Evolutionary conservation across 2,797 vertebrate genomes (phyloP).

Genomic region (Tangara arthus): DNA sequence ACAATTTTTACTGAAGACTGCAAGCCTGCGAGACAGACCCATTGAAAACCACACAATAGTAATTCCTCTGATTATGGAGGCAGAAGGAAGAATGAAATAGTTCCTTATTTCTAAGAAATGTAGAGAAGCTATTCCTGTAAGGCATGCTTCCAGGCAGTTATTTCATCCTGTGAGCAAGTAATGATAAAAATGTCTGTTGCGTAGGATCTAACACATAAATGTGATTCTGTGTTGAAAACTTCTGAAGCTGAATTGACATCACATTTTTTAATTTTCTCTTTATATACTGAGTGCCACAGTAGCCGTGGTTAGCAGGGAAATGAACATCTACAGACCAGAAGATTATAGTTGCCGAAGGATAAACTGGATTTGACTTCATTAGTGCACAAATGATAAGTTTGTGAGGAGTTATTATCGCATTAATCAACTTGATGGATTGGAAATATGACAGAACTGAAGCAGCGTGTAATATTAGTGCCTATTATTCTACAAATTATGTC

Average conservation of each 20-base stretch:
- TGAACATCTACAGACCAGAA: constrained; percentile 68
- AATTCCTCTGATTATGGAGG: constrained; percentile 31
- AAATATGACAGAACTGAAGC: constrained; percentile 82
- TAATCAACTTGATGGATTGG: constrained; percentile 85
- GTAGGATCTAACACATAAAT: constrained; percentile 49
- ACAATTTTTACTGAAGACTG: not conserved
- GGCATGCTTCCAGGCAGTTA: constrained; percentile 37
- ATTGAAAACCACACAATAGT: constrained; percentile 31
- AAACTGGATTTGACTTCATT: constrained; percentile 83
- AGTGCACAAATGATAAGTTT: constrained; percentile 83
- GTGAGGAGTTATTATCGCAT: constrained; percentile 81
- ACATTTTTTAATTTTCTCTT: constrained; percentile 50
- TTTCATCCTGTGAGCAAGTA: constrained; percentile 21
- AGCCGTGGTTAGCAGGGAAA: constrained; percentile 46
- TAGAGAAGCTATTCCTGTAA: constrained; percentile 37
- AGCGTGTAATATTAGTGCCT: constrained; percentile 81
- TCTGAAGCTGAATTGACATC: constrained; percentile 33
- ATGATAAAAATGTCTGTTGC: constrained; percentile 15
- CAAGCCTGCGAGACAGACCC: not conserved
- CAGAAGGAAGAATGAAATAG: constrained; percentile 6
- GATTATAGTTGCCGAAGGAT: constrained; percentile 77
- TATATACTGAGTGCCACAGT: constrained; percentile 17
- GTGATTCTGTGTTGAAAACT: constrained; percentile 20
- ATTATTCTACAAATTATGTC: constrained; percentile 82
- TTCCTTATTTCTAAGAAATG: constrained; percentile 38